Conservation (phyloP, 2,113 vertebrate genomes). For the Poecile atricapillus region DNA sequence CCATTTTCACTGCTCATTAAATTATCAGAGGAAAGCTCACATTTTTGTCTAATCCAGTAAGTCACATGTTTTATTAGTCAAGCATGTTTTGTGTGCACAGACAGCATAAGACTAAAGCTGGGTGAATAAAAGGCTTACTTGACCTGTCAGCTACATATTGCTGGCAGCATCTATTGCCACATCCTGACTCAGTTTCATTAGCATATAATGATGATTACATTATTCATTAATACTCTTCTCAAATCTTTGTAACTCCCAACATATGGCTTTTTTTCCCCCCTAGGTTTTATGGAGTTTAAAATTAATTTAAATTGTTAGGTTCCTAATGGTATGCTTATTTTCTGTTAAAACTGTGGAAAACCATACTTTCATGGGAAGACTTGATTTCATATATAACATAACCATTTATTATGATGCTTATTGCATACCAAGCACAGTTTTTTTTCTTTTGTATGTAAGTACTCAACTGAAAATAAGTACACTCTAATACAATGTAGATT, state of each 20-base stretch:
- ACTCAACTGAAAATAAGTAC: background rate
- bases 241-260: background rate
- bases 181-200: background rate
- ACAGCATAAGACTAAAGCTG: background rate
- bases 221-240: background rate
- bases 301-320: background rate
- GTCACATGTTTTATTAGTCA: background rate
- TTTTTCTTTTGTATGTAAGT: background rate
- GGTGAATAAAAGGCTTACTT: background rate
- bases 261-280: fast-evolving
- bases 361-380: background rate
- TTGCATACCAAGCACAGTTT: background rate
- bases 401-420: background rate
- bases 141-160: background rate
- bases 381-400: background rate
- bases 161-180: background rate
- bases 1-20: background rate
- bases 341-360: background rate
- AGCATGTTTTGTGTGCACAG: background rate
- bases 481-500: background rate
- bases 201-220: background rate
- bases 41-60: background rate
- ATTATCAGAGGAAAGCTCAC: background rate
- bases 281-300: background rate
- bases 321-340: background rate